Base-by-base conservation (phyloP, 2,113 vertebrate genomes). In the Hirundichthys speculiger region DNA sequence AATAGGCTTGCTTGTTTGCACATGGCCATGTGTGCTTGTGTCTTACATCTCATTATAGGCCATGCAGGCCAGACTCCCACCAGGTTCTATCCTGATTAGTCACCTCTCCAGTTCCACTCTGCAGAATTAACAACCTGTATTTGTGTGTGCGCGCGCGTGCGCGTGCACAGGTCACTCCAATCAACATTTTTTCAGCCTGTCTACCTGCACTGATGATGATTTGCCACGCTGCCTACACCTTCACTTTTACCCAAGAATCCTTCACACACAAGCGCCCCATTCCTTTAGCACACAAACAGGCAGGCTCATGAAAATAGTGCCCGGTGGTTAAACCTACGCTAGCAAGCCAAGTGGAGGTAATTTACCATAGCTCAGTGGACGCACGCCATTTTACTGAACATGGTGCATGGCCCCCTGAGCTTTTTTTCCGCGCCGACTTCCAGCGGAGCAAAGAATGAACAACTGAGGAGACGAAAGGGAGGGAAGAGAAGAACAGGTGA, bases 331-430 rank as follows among this genome's bases (percentile, higher is more conserved):
- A 86, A 83, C 78, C 61, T 71, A 72, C 70, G 73, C 75, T 62
- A 67, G 79, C 84, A 78, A 81, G 79, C 80, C 86, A 86, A 87
- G 82, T 83, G 83, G 81, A 88, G 88, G 85, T 91, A 89, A 91
- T 91, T 89, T 89, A 86, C 64, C 84, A 69, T 87, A 77, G 86
- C 85, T 83, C 65, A 78, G 89, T 70, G 70, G 83, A 89, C 80
- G 84, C 84, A 85, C 87, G 81, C 83, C 87, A 88, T 89, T 90
- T 90, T 86, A 82, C 79, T 80, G 81, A 88, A 89, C 86, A 90
- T 66, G 76, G 64, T 80, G 76, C 82, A 85, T 68, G 75, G 77
- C 77, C 84, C 77, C 87, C 41, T 73, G 89, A 89, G 89, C 66
- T 89, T 84, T 82, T 77, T 77, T 86, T 11, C 80, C 25, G 56